phyloP scores from a whole-genome alignment of 1,140 invertebrate species.

The Druon quercuslanigerum region DNA sequence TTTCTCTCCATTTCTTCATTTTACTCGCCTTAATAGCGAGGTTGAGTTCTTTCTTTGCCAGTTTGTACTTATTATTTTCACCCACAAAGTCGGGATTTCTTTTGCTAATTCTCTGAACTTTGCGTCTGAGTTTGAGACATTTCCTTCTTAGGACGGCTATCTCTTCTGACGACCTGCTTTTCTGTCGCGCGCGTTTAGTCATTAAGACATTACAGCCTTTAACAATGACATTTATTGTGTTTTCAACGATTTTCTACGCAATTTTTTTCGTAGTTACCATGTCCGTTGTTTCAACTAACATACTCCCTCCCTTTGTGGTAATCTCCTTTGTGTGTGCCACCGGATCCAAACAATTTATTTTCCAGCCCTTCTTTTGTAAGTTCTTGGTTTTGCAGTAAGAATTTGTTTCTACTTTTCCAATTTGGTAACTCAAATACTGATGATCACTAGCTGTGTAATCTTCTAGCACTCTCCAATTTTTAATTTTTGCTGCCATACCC shows the following conservation, averaged over 20 bases:
- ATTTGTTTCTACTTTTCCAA: not conserved
- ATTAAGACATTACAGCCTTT: not conserved
- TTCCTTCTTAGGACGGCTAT: too few species aligned
- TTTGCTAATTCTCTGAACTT: not conserved
- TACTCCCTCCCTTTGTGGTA: too few species aligned
- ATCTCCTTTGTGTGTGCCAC: not conserved
- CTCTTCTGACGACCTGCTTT: too few species aligned
- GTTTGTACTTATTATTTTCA: too few species aligned
- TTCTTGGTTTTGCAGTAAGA: not conserved
- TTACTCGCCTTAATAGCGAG: too few species aligned
- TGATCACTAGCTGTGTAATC: not conserved
- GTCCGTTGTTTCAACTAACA: too few species aligned
- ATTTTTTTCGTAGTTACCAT: not conserved
- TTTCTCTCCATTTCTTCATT: too few species aligned
- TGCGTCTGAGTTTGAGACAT: not conserved
- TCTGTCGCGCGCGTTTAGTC: not conserved
- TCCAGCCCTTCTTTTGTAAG: too few species aligned
- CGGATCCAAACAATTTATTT: not conserved
- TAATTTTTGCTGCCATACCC: not conserved
- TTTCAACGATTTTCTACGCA: not conserved
- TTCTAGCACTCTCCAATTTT: not conserved
- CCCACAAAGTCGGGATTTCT: not conserved
- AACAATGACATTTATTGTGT: too few species aligned
- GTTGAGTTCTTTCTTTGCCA: too few species aligned
- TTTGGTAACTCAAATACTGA: slow-evolving; percentile 27